Evolutionary conservation across 2,888 invertebrate species (phyloP).

Genomic region (Tiphia femorata): DNA sequence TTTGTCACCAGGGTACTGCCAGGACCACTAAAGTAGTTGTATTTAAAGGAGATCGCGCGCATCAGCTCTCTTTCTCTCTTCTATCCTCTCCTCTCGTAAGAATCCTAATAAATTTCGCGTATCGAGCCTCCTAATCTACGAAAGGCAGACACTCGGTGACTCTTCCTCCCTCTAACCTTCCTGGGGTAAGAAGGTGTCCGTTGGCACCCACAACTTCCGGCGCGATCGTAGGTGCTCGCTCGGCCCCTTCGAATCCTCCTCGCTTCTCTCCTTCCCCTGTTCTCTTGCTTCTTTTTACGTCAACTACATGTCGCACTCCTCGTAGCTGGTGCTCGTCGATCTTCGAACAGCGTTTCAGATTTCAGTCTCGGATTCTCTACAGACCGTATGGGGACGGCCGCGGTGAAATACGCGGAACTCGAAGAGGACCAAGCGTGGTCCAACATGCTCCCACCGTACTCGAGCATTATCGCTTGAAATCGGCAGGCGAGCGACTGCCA

Average conservation of each 20-base stretch:
- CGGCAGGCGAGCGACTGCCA: too few species aligned
- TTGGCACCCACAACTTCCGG: conserved; percentile 45
- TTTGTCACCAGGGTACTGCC: too few species aligned
- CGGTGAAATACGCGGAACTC: background rate
- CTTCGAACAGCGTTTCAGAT: conserved; percentile 39
- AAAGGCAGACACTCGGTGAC: conserved; percentile 15
- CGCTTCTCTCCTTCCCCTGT: conserved; percentile 8
- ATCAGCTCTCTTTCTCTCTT: conserved; percentile 7
- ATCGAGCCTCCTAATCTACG: conserved; percentile 30
- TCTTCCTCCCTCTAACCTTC: conserved; percentile 34
- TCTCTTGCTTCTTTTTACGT: conserved; percentile 25
- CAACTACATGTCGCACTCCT: conserved; percentile 19
- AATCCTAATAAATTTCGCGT: conserved; percentile 29
- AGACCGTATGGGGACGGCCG: background rate
- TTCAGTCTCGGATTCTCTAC: conserved; percentile 36
- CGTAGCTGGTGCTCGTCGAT: conserved; percentile 39
- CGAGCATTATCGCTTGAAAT: too few species aligned
- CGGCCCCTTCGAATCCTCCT: conserved; percentile 6
- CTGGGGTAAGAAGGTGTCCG: conserved; percentile 14
- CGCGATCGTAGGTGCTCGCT: conserved; percentile 13
- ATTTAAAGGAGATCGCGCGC: conserved; percentile 16
- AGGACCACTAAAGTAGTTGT: too few species aligned
- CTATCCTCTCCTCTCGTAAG: background rate
- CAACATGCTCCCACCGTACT: too few species aligned
- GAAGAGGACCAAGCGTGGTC: background rate